phyloP scores from a whole-genome alignment of 2,797 vertebrate genomes.

The Gallirallus australis region DNA sequence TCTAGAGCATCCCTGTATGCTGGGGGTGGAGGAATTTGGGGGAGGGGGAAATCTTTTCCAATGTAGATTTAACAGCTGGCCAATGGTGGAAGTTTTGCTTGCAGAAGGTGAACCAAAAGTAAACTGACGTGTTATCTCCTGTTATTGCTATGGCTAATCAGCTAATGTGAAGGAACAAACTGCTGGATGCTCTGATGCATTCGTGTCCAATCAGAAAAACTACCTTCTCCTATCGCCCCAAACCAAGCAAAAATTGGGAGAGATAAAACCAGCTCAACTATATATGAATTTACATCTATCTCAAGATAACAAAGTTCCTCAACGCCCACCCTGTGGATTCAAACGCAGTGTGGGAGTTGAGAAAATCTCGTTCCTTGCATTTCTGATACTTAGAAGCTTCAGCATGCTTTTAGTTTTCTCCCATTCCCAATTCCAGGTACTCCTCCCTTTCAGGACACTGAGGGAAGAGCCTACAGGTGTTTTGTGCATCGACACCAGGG shows the following conservation, averaged over 20 bases:
- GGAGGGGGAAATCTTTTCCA: neutral
- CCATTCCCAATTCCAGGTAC: neutral
- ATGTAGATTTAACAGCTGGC: neutral
- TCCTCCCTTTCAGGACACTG: neutral
- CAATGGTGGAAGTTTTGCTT: neutral
- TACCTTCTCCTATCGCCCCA: neutral
- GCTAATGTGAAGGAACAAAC: neutral
- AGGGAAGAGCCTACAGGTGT: neutral
- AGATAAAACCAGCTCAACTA: neutral
- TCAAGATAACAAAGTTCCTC: conserved; percentile 13
- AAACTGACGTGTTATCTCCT: neutral
- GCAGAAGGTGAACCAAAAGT: neutral
- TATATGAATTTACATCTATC: neutral
- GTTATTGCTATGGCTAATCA: neutral
- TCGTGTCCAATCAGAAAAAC: neutral
- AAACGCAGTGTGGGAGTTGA: conserved; percentile 4
- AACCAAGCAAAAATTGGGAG: neutral
- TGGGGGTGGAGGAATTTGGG: fast-evolving
- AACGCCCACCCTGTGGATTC: conserved; percentile 16
- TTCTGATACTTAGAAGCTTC: neutral
- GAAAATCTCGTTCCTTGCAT: conserved; percentile 1
- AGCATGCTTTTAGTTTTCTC: neutral
- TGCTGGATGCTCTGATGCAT: neutral
- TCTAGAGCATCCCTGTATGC: neutral
- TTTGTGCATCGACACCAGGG: neutral